These are phyloP conservation scores for Progne subis DNA, from an alignment of 2,113 vertebrate genomes.

Conservation along the genomic window DNA sequence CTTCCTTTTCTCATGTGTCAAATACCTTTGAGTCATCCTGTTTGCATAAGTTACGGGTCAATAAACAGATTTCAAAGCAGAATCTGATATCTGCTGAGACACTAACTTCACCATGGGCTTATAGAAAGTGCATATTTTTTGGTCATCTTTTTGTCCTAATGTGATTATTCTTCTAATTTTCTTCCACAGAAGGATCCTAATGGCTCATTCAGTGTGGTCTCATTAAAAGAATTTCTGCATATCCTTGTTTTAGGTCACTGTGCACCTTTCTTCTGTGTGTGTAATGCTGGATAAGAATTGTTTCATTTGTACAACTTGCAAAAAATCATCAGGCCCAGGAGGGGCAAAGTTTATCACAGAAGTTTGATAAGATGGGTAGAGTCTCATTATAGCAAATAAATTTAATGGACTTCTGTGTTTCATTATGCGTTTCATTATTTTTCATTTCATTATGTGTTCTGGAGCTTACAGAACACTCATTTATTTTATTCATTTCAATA, in stretches of 20 bases:
- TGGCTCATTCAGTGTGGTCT: neutral
- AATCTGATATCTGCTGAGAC: slow-evolving; percentile 5
- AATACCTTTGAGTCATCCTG: slow-evolving; percentile 58
- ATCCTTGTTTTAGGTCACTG: neutral
- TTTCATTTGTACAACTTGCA: neutral
- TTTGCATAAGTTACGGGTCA: slow-evolving; percentile 62
- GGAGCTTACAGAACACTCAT: neutral
- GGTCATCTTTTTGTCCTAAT: neutral
- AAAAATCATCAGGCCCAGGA: neutral
- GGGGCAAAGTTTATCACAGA: neutral
- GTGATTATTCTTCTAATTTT: slow-evolving; percentile 8
- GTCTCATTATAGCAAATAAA: neutral
- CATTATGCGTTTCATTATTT: neutral
- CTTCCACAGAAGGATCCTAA: neutral
- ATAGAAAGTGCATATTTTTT: slow-evolving; percentile 22
- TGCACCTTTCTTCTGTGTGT: neutral
- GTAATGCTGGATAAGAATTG: neutral
- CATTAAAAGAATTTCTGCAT: neutral
- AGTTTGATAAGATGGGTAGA: neutral
- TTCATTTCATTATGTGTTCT: neutral
- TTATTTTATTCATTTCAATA: neutral
- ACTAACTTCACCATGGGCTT: slow-evolving; percentile 45
- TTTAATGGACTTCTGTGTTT: neutral
- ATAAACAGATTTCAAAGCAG: slow-evolving; percentile 70
- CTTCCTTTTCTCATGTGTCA: slow-evolving; percentile 59